Evolutionary conservation across 2,113 vertebrate genomes (phyloP).

Genomic region (Urocolius indicus): DNA sequence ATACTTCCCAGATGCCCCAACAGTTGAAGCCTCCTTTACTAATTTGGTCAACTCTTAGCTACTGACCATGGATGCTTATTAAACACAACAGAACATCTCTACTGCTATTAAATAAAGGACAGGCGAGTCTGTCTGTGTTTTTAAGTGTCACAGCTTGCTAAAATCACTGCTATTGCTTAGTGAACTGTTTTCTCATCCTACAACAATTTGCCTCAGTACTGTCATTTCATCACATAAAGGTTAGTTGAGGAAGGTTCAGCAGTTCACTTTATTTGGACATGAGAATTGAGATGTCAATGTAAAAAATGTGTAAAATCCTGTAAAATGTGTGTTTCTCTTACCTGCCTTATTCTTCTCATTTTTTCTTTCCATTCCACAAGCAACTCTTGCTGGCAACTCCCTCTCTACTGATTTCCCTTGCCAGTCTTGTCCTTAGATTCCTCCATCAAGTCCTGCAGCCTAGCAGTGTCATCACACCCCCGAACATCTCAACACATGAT

Average conservation of each 20-base stretch:
- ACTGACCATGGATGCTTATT: not conserved
- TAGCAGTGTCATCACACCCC: not conserved
- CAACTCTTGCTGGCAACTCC: not conserved
- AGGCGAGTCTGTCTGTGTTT: not conserved
- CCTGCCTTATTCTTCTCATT: not conserved
- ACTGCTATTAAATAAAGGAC: not conserved
- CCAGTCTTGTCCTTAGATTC: not conserved
- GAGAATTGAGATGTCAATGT: not conserved
- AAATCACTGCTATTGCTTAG: not conserved
- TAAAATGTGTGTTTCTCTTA: not conserved
- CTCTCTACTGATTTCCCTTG: not conserved
- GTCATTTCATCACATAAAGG: not conserved
- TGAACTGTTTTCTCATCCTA: slow-evolving; percentile 16
- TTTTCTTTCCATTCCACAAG: not conserved
- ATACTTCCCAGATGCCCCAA: not conserved
- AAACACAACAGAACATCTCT: not conserved
- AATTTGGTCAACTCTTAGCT: not conserved
- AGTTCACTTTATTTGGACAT: not conserved
- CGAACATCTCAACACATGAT: not conserved
- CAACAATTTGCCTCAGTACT: not conserved
- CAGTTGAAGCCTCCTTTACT: not conserved
- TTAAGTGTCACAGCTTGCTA: not conserved
- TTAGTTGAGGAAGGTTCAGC: not conserved
- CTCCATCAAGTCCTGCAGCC: not conserved
- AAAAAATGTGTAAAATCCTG: not conserved